Conservation (phyloP, 1,140 invertebrate species). For the Ceratitis capitata region DNA sequence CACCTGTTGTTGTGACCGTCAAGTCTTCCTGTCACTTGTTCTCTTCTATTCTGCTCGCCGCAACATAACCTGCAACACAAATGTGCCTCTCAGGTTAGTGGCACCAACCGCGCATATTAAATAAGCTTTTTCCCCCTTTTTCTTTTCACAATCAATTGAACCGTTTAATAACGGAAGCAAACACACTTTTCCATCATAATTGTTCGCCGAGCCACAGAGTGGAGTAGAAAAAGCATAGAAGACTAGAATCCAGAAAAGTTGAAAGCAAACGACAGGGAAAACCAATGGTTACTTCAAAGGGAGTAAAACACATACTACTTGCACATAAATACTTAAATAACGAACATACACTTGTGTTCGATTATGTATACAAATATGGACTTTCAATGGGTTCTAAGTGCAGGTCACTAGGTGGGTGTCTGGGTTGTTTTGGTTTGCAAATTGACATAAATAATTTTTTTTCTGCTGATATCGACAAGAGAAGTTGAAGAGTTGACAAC, state of each 20-base stretch:
- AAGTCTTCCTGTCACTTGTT: background rate
- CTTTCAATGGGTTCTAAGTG: slow-evolving; percentile 23
- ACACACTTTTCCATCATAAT: slow-evolving; percentile 43
- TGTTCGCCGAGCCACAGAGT: background rate
- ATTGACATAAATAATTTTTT: background rate
- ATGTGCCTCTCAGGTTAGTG: slow-evolving; percentile 14
- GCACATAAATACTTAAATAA: background rate
- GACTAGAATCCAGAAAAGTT: background rate
- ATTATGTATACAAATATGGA: background rate
- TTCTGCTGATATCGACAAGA: background rate
- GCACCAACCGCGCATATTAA: slow-evolving; percentile 17
- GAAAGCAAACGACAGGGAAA: background rate
- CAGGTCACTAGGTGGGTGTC: slow-evolving; percentile 43
- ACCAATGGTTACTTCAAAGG: slow-evolving; percentile 30
- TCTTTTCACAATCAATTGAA: slow-evolving; percentile 17
- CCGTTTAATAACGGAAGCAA: slow-evolving; percentile 43
- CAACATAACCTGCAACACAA: background rate
- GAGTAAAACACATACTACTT: background rate
- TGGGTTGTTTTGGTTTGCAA: background rate
- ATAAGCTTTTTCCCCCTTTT: background rate
- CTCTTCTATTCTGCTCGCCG: no score
- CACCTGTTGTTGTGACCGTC: slow-evolving; percentile 29
- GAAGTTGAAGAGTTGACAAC: background rate
- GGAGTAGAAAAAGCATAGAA: background rate
- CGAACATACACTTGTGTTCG: background rate